Evolutionary conservation across 1,140 invertebrate species (phyloP), one percentile per base, ranked within the genome.

Genomic region (Trissolcus basalis): DNA sequence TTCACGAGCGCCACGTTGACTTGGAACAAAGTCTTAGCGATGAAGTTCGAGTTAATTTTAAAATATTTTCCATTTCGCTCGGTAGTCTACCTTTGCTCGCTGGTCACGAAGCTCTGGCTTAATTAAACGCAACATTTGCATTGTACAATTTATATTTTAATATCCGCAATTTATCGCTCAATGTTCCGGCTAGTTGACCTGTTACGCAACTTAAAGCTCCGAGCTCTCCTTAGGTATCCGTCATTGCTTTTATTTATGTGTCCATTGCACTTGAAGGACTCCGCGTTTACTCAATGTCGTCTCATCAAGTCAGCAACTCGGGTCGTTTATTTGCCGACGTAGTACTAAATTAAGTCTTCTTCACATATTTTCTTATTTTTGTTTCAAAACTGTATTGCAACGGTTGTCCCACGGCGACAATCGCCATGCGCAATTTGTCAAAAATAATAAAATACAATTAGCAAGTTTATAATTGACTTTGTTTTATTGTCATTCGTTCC

Each of bases 61-160:
- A 56, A 56, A 51, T 48, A 49, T 65, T 49, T 47, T 71, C 45
- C 10, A n/a, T 61, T 19, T 7, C 41, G 4, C 15, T 48, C 1
- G 32, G 12, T 48, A 19, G 19, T 16, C 19, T 12, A 35, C 44
- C 33, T 48, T 64, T 19, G 2, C 16, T 43, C 33, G 9, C 44
- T 11, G n/a, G 33, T 44, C 35, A 43, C 36, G 35, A 71, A 77
- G 76, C 78, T 74, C 76, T 41, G 69, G 81, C 64, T 80, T 81
- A 81, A 82, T 83, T 79, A 81, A 82, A 73, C 68, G 12, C 41
- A 32, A 15, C 43, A 75, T 79, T 82, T 80, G 47, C 63, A 72
- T 71, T 69, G 72, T 74, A 51, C 63, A 80, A 79, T 80, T 80
- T 72, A 67, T 79, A 75, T 60, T 81, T 81, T 80, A 79, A 81